phyloP scores from a whole-genome alignment of 64 coral and sea anemone genomes.

The Montipora capricornis region DNA sequence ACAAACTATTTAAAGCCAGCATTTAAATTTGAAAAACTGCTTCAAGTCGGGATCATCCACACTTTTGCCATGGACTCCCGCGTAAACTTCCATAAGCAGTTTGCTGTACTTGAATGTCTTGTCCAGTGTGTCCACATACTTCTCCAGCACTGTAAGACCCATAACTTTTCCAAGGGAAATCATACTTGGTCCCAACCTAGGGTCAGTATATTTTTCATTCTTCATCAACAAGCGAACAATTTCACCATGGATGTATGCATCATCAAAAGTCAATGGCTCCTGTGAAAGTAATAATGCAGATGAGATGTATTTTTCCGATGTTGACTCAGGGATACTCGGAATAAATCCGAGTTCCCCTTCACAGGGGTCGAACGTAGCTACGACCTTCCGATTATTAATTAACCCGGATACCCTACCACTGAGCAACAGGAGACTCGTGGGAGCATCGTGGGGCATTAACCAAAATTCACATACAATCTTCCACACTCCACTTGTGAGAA shows the following conservation, averaged over 20 bases:
- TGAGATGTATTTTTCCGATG: too few relatives aligned
- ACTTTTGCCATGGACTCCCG: slow-evolving; percentile 89
- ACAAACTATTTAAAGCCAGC: slow-evolving; percentile 71
- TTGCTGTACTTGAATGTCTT: slow-evolving; percentile 99
- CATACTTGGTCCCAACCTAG: slow-evolving; percentile 81
- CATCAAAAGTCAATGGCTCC: slow-evolving; percentile 86
- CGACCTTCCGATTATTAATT: too few relatives aligned
- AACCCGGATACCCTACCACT: too few relatives aligned
- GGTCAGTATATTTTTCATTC: slow-evolving; percentile 87
- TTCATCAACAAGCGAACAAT: slow-evolving; percentile 96
- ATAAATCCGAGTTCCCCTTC: too few relatives aligned
- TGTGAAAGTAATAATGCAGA: slow-evolving; percentile 5
- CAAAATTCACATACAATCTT: too few relatives aligned
- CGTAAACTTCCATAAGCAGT: slow-evolving; percentile 87
- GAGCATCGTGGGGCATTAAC: too few relatives aligned
- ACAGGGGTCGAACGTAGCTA: too few relatives aligned
- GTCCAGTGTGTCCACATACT: slow-evolving; percentile 93
- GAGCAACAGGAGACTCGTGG: too few relatives aligned
- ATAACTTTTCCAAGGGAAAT: slow-evolving; percentile 91
- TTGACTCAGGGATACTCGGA: too few relatives aligned
- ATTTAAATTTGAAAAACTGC: slow-evolving; percentile 98
- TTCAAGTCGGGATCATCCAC: slow-evolving; percentile 93
- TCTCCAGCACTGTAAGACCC: slow-evolving; percentile 96
- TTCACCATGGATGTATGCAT: slow-evolving; percentile 98
- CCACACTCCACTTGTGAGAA: too few relatives aligned